A percentile compares a stretch with the other conserved stretches of the same genome.
phyloP scores from a whole-genome alignment of 2,113 vertebrate species.

The Monarcha castaneiventris region DNA sequence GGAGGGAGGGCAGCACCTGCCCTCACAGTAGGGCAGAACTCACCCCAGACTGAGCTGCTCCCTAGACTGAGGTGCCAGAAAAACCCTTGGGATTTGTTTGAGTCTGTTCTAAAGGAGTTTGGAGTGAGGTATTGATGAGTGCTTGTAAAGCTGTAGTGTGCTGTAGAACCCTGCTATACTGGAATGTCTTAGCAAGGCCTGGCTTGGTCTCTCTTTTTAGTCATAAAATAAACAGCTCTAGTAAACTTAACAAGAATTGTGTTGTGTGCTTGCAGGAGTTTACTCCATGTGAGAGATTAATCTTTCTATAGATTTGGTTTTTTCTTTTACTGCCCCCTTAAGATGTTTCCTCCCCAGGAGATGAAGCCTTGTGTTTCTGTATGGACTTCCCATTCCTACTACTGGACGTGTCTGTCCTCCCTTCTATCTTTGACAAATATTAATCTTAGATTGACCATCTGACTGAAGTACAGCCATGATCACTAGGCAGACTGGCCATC shows the following conservation, averaged over 20 bases:
- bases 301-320: background rate
- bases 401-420: background rate
- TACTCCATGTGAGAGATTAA: background rate
- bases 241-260: background rate
- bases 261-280: background rate
- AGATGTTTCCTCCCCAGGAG: background rate
- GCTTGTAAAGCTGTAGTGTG: background rate
- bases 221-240: background rate
- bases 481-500: background rate
- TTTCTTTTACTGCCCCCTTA: background rate
- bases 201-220: background rate
- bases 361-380: background rate
- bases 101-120: background rate
- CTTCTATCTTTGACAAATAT: background rate
- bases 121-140: background rate
- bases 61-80: fast-evolving
- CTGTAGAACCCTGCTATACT: background rate
- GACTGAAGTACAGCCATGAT: background rate
- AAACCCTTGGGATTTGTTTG: background rate
- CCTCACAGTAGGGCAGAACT: fast-evolving
- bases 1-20: fast-evolving
- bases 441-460: background rate
- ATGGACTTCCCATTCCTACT: background rate
- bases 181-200: background rate
- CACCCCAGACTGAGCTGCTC: background rate